phyloP scores from a whole-genome alignment of 2,888 invertebrate species.

The Eilema caniola region DNA sequence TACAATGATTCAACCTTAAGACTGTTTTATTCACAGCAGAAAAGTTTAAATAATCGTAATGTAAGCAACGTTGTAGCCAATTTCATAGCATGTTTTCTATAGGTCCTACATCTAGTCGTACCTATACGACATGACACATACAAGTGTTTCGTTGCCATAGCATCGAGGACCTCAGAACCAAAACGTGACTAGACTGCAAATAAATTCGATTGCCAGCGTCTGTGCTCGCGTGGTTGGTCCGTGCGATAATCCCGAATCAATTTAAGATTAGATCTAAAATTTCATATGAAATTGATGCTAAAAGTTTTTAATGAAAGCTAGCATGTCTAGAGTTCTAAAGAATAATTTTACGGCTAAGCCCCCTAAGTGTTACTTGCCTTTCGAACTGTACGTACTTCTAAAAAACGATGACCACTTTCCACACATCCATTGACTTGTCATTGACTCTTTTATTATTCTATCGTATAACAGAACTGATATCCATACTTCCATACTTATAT shows the following conservation, averaged over 20 bases:
- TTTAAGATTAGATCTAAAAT: constrained; percentile 78
- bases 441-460: too few species aligned
- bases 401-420: too few species aligned
- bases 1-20: too few species aligned
- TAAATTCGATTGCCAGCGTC: constrained; percentile 69
- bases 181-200: constrained; percentile 72
- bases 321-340: constrained; percentile 1
- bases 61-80: too few species aligned
- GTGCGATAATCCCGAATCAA: constrained; percentile 72
- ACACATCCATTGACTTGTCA: too few species aligned
- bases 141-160: constrained; percentile 32
- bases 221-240: constrained; percentile 62
- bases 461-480: too few species aligned
- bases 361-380: too few species aligned
- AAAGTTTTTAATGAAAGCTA: constrained; percentile 22
- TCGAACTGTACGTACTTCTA: too few species aligned
- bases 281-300: constrained; percentile 61
- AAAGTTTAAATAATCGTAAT: background rate
- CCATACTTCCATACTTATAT: too few species aligned
- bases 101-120: constrained; percentile 5
- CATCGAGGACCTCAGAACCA: constrained; percentile 46
- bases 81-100: constrained; percentile 9
- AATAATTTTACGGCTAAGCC: background rate
- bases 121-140: constrained; percentile 11
- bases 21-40: background rate